Evolutionary conservation across 1,140 invertebrate species (phyloP).

Genomic region (Metaphire vulgaris): DNA sequence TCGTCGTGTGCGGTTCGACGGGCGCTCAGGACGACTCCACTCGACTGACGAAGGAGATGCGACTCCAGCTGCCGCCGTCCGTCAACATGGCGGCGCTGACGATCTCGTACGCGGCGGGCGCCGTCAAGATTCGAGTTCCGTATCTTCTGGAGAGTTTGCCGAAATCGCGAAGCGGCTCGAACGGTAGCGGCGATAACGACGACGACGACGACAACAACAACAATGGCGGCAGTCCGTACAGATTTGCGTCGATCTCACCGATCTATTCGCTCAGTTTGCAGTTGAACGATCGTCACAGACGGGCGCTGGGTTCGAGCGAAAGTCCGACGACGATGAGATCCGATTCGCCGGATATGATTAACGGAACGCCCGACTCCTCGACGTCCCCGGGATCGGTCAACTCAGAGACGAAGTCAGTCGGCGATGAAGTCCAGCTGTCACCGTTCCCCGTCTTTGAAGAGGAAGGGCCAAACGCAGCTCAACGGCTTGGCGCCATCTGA

Average conservation of each 20-base stretch:
- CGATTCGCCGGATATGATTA: too few species aligned
- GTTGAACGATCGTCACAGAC: background rate
- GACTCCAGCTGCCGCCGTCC: conserved; percentile 1
- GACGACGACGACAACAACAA: too few species aligned
- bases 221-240: background rate
- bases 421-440: too few species aligned
- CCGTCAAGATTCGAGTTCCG: conserved; percentile 18
- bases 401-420: too few species aligned
- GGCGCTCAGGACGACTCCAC: background rate
- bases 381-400: too few species aligned
- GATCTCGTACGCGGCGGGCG: background rate
- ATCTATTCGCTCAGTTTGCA: background rate
- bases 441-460: background rate
- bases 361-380: too few species aligned
- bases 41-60: conserved; percentile 19
- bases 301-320: background rate
- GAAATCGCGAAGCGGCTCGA: background rate
- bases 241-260: background rate
- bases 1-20: conserved; percentile 5
- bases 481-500: too few species aligned
- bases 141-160: background rate
- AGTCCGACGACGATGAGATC: too few species aligned
- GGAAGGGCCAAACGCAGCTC: too few species aligned
- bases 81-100: background rate
- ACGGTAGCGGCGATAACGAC: background rate